Evolutionary conservation across 1,140 invertebrate genomes (phyloP).

Genomic region (Triops cancriformis): DNA sequence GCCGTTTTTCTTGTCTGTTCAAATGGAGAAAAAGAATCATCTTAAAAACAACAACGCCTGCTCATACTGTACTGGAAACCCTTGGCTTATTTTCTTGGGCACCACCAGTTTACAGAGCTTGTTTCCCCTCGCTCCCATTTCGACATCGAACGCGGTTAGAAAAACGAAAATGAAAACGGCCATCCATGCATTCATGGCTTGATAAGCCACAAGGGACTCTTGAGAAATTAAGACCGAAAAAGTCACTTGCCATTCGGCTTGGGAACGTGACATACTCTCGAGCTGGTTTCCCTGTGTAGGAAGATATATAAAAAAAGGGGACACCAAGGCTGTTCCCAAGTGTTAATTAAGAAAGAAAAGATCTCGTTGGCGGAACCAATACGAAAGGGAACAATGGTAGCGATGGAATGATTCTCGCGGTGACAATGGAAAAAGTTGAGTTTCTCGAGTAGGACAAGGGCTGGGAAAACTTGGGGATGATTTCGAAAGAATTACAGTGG

Average conservation of each 20-base stretch:
- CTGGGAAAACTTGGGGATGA: no score
- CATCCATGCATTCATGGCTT: background rate
- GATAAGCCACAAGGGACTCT: background rate
- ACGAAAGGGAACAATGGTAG: background rate
- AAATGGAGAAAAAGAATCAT: background rate
- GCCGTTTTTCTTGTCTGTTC: background rate
- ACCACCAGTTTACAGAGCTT: background rate
- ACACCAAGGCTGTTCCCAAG: background rate
- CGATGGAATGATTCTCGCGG: background rate
- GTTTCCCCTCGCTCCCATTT: background rate
- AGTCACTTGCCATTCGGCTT: background rate
- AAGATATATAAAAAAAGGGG: background rate
- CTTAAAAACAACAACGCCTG: background rate
- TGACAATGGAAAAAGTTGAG: no score
- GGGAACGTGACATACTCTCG: background rate
- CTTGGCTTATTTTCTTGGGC: no score
- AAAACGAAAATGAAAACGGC: background rate
- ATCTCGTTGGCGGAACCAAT: background rate
- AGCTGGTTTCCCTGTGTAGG: background rate
- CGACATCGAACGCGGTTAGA: background rate
- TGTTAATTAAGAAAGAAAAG: background rate
- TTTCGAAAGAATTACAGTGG: no score
- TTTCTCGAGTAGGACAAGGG: no score
- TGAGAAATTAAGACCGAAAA: background rate
- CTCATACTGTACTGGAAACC: background rate